Percentiles rank a stretch among this genome's conserved stretches.
Evolutionary conservation across 2,888 invertebrate genomes (phyloP).

Genomic region (Stomorhina lunata): DNA sequence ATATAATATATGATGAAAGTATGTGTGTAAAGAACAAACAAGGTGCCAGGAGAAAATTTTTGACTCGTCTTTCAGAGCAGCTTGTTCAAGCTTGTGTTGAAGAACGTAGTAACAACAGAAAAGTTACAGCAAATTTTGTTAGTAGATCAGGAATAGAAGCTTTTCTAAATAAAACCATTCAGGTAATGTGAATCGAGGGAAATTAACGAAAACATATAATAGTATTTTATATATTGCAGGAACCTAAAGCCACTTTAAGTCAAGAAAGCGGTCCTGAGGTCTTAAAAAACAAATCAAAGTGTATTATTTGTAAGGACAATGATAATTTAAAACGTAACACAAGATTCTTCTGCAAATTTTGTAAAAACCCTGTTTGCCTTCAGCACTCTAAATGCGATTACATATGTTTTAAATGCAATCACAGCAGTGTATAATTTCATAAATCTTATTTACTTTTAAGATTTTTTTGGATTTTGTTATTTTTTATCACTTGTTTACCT

Average conservation of each 20-base stretch:
- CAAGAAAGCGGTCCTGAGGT: too few relatives aligned
- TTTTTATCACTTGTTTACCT: too few relatives aligned
- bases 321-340: background rate
- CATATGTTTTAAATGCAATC: background rate
- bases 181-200: too few relatives aligned
- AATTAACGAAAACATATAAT: too few relatives aligned
- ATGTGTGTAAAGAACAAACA: conserved; percentile 2
- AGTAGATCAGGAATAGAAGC: conserved; percentile 18
- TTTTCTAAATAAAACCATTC: background rate
- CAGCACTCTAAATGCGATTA: background rate
- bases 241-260: too few relatives aligned
- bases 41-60: conserved; percentile 9
- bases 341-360: background rate
- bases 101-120: conserved; percentile 12
- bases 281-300: too few relatives aligned
- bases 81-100: background rate
- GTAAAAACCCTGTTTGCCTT: background rate
- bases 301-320: background rate
- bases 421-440: background rate
- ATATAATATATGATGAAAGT: conserved; percentile 22
- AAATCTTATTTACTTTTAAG: too few relatives aligned
- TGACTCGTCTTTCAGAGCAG: conserved; percentile 7
- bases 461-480: too few relatives aligned
- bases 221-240: too few relatives aligned
- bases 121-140: background rate